These are phyloP conservation scores for Semotilus atromaculatus DNA, from an alignment of 2,797 vertebrate species.

Conservation along the genomic window DNA sequence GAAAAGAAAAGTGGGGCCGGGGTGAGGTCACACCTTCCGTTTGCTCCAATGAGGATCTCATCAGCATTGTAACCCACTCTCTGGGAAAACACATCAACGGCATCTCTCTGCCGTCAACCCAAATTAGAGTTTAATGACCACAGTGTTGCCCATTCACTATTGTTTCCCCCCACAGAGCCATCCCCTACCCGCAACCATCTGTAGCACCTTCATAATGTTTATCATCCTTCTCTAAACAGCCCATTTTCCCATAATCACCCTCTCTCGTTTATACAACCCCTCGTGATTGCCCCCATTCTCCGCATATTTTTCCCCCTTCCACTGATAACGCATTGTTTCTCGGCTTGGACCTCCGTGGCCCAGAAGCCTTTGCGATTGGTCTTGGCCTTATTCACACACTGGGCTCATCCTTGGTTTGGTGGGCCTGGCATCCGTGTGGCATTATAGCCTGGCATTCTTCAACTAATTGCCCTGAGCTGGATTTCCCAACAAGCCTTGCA, in stretches of 20 bases:
- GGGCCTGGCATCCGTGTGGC: slow-evolving; percentile 70
- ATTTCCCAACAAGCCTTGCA: slow-evolving; percentile 76
- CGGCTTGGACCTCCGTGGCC: slow-evolving; percentile 2
- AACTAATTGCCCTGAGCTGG: slow-evolving; percentile 79
- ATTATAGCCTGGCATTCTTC: slow-evolving; percentile 74
- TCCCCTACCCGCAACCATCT: slow-evolving; percentile 70
- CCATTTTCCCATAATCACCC: slow-evolving; percentile 70
- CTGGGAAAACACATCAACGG: slow-evolving; percentile 62
- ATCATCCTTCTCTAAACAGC: slow-evolving; percentile 68
- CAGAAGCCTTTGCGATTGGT: slow-evolving; percentile 34
- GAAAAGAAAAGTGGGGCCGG: slow-evolving; percentile 17
- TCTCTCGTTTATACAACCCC: slow-evolving; percentile 58
- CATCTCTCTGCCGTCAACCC: slow-evolving; percentile 66
- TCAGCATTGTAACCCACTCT: slow-evolving; percentile 55
- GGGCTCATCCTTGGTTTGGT: slow-evolving; percentile 57
- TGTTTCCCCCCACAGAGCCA: slow-evolving; percentile 58
- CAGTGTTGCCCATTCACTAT: slow-evolving; percentile 63
- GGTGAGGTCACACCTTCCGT: slow-evolving; percentile 54
- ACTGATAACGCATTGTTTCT: slow-evolving; percentile 61
- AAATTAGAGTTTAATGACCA: slow-evolving; percentile 76
- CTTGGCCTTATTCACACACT: slow-evolving; percentile 58
- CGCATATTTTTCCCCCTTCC: slow-evolving; percentile 37
- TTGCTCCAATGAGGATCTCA: slow-evolving; percentile 67
- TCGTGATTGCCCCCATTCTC: slow-evolving; percentile 64
- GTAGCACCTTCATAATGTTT: slow-evolving; percentile 73